These are phyloP conservation scores for Scotopteryx bipunctaria DNA, from an alignment of 2,888 invertebrate species.

Conservation along the genomic window DNA sequence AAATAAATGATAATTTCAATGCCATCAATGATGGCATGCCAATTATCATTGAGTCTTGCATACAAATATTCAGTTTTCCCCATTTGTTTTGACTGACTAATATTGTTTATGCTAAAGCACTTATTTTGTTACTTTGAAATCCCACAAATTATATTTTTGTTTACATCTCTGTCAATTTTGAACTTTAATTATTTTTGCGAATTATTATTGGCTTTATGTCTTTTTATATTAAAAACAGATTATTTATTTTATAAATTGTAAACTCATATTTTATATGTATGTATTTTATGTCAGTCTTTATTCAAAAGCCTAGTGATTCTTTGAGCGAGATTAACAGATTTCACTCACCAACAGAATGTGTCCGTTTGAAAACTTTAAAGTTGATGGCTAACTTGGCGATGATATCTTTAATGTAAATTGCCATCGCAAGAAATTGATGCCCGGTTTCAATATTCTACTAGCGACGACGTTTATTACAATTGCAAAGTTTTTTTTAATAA, in stretches of 20 bases:
- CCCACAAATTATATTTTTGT: not conserved
- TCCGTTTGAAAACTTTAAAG: too few relatives aligned
- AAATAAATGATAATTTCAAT: conserved; percentile 50
- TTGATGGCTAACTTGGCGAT: too few relatives aligned
- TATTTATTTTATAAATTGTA: too few relatives aligned
- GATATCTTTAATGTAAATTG: too few relatives aligned
- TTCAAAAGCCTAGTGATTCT: conserved; percentile 54
- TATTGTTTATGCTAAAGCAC: conserved; percentile 22
- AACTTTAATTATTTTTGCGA: not conserved
- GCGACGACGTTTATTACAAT: too few relatives aligned
- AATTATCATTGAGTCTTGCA: conserved; percentile 66
- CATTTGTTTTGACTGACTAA: conserved; percentile 58
- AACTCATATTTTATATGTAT: conserved; percentile 19
- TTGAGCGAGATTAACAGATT: conserved; percentile 36
- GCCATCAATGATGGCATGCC: conserved; percentile 62
- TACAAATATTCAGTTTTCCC: conserved; percentile 82
- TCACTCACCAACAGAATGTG: not conserved
- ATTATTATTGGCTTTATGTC: not conserved
- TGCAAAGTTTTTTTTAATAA: too few relatives aligned
- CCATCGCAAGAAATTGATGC: too few relatives aligned
- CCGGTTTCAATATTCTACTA: too few relatives aligned
- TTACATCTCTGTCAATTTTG: not conserved
- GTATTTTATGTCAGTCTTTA: conserved; percentile 36
- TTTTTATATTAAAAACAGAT: not conserved
- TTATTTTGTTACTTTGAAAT: conserved; percentile 17